Evolutionary conservation across 2,113 vertebrate genomes (phyloP), one percentile per base, ranked within the genome.

Genomic region (Nothoprocta perdicaria): DNA sequence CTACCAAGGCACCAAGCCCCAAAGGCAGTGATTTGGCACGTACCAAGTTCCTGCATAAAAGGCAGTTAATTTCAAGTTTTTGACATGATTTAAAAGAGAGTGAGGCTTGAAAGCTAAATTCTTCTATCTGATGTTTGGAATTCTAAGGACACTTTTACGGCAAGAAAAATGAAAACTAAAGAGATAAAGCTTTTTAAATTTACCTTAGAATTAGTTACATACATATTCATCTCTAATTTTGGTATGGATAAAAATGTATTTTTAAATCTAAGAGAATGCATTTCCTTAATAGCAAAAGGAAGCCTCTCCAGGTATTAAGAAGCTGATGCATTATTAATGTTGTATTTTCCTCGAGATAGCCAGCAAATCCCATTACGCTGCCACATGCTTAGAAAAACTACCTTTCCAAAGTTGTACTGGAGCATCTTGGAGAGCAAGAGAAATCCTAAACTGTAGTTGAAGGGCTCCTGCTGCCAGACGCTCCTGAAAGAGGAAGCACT

Each of bases 391-490:
- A 43, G 40, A 55, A 74, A 12, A 77, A 41, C 46, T 14, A 29
- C 24, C 14, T 58, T 91, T 62, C 63, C 27, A 0, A 40, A 84
- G 62, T 23, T 55, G 9, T 5, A 6, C 6, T 66, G n/a, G n/a
- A 89, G 17, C 40, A 14, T 31, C 50, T 74, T 4, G 27, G 11
- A 31, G 35, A 69, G 33, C 10, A 77, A 78, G 29, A n/a, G 29
- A n/a, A 68, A 31, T 31, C 60, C 46, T 26, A n/a, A 85, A 62
- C 38, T 60, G 13, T 74, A 73, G 27, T 85, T 87, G 14, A 77
- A 89, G 74, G 62, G 71, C n/a, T 87, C 43, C 41, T 23, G 1
- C 62, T 69, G 58, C 62, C 95, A 94, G 84, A 69, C 86, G 86
- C 33, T 76, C 40, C 94, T 62, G 67, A 90, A 38, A 40, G 66